These are phyloP conservation scores for Orcinus orca DNA, from an alignment of 2,113 vertebrate genomes.

Conservation along the genomic window DNA sequence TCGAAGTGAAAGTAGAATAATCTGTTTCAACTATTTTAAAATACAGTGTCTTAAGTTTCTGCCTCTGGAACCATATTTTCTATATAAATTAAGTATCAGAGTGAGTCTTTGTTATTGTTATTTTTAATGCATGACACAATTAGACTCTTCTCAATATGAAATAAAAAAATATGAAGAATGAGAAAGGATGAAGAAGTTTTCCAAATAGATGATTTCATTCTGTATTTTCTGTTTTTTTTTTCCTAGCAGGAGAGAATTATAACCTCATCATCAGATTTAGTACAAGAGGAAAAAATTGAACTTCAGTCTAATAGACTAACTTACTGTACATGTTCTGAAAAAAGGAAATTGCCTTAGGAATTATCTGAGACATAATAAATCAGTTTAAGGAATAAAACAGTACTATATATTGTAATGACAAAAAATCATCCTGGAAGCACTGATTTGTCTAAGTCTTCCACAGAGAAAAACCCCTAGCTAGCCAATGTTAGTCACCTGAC, in stretches of 20 bases:
- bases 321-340: constrained; percentile 66
- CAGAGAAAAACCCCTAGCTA: constrained; percentile 30
- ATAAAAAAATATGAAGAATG: neutral
- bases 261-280: constrained; percentile 72
- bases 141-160: neutral
- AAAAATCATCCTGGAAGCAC: constrained; percentile 72
- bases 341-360: constrained; percentile 80
- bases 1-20: neutral
- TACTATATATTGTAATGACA: constrained; percentile 68
- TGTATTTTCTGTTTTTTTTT: constrained; percentile 59
- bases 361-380: constrained; percentile 80
- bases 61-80: neutral
- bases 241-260: constrained; percentile 66
- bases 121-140: neutral
- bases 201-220: constrained; percentile 6
- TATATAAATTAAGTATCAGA: neutral
- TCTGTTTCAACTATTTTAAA: constrained; percentile 42
- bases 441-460: constrained; percentile 66
- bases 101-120: neutral
- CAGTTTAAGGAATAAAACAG: constrained; percentile 75
- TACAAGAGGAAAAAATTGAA: constrained; percentile 63
- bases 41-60: neutral
- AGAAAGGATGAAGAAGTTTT: constrained; percentile 41
- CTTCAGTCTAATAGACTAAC: constrained; percentile 74
- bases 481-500: constrained; percentile 54